Percentiles rank a stretch among this genome's conserved stretches.
Evolutionary conservation across 2,888 invertebrate genomes (phyloP).

Genomic region (Yponomeuta cagnagella): DNA sequence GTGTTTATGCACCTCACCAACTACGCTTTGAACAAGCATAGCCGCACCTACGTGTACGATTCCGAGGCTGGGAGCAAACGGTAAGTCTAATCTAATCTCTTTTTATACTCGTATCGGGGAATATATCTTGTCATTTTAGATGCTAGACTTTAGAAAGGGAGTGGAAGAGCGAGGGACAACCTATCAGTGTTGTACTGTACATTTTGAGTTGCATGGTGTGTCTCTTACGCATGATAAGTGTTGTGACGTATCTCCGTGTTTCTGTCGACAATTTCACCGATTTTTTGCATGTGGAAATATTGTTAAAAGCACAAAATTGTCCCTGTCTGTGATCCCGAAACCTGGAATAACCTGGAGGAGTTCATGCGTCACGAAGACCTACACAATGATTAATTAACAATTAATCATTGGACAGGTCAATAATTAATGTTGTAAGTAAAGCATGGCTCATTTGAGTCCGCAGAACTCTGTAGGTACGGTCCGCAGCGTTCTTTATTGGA

Average conservation of each 20-base stretch:
- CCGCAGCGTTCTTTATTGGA: too few relatives aligned
- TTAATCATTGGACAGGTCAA: too few relatives aligned
- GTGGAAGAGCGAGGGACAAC: not conserved
- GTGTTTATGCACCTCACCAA: conserved; percentile 97
- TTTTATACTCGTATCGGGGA: not conserved
- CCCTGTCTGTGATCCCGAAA: too few relatives aligned
- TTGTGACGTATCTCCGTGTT: not conserved
- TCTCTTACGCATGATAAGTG: not conserved
- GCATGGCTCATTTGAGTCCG: too few relatives aligned
- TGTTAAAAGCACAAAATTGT: not conserved
- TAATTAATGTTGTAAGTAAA: too few relatives aligned
- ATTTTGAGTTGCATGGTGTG: not conserved
- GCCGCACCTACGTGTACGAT: conserved; percentile 88
- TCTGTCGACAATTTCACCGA: not conserved
- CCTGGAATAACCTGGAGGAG: too few relatives aligned
- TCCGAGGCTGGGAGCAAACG: conserved; percentile 93
- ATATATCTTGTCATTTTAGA: too few relatives aligned
- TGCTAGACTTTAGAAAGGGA: too few relatives aligned
- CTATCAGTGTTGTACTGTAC: not conserved
- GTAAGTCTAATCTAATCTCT: conserved; percentile 38
- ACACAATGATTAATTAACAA: too few relatives aligned
- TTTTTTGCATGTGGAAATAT: not conserved
- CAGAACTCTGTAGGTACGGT: too few relatives aligned
- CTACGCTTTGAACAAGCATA: conserved; percentile 94
- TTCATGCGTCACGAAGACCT: too few relatives aligned